Evolutionary conservation across 2,113 vertebrate species (phyloP), one percentile per base, ranked within the genome.

Genomic region (Thermophis baileyi): DNA sequence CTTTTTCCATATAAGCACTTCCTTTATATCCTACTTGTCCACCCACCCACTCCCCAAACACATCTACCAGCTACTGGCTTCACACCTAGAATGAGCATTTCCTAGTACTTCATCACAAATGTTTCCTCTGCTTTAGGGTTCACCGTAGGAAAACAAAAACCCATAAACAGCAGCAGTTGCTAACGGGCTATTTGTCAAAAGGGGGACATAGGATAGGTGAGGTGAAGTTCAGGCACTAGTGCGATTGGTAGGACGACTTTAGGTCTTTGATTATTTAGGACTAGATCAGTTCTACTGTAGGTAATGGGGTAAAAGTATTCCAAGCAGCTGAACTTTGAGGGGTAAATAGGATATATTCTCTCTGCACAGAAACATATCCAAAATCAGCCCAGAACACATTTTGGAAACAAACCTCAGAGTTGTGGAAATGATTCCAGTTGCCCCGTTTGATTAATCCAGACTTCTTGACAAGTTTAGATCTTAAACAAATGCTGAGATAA

Each of bases 291-390:
- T 94, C 92, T 92, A 60, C 25, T 25, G 55, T 57, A 94, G 90
- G 93, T 95, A 94, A 92, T 93, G 54, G 55, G 92, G 81, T 92
- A 2, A 90, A 90, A 88, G 6, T 53, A 55, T n/a, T 74, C 60
- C 5, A 85, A 93, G 90, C 53, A 87, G 94, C 90, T 57, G 88
- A 11, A 12, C 40, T 69, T 85, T 5, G 1, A 54, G 27, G 35
- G 55, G 20, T 90, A 90, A 44, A 46, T 0, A 0, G 85, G 14
- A 89, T 88, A 9, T 44, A 46, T 0, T 18, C 89, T 54, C 11
- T 0, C 0, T 0, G 0, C 44, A 9, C 46, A 49, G 27, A 57
- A 86, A 49, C 27, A 25, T 46, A 57, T 60, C 53, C 46, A 90
- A 86, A 89, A 90, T 93, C 54, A 85, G 46, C 47, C 60, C 54